These are phyloP conservation scores for Stegostoma tigrinum DNA, from an alignment of 2,113 vertebrate genomes.

Conservation along the genomic window DNA sequence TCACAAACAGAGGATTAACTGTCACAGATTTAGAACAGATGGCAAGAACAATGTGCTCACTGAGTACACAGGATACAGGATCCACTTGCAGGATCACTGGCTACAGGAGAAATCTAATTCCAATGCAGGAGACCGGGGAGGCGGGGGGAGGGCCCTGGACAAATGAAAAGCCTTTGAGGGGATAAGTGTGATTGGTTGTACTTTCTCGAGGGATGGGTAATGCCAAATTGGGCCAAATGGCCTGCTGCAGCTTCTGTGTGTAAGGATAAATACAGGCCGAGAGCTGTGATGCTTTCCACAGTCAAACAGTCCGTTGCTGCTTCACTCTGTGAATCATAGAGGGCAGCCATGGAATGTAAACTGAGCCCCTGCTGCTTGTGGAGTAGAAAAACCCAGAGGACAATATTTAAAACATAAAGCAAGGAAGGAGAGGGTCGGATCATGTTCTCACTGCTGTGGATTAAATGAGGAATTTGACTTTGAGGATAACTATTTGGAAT, in stretches of 20 bases:
- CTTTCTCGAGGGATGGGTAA: not conserved
- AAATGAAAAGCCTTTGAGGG: not conserved
- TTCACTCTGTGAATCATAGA: not conserved
- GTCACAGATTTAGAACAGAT: not conserved
- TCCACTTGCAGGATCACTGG: no score
- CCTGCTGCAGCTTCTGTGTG: not conserved
- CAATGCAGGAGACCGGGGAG: not conserved
- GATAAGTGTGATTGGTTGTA: not conserved
- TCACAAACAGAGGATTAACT: no score
- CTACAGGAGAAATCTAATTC: not conserved
- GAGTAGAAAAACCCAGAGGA: not conserved
- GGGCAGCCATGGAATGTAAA: not conserved
- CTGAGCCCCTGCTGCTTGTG: accelerated
- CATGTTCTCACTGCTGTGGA: not conserved
- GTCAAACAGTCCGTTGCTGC: not conserved
- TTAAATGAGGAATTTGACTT: not conserved
- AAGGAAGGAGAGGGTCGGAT: not conserved
- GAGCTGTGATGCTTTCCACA: not conserved
- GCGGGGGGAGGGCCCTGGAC: no score
- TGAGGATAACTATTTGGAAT: not conserved
- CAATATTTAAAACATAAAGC: not conserved
- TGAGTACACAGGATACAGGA: no score
- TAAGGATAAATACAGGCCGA: not conserved
- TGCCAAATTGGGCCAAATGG: not conserved
- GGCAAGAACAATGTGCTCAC: not conserved